Percentiles rank a stretch among this genome's conserved stretches.
These are phyloP conservation scores for Phyllopteryx taeniolatus DNA, from an alignment of 2,113 vertebrate genomes.

Conservation along the genomic window DNA sequence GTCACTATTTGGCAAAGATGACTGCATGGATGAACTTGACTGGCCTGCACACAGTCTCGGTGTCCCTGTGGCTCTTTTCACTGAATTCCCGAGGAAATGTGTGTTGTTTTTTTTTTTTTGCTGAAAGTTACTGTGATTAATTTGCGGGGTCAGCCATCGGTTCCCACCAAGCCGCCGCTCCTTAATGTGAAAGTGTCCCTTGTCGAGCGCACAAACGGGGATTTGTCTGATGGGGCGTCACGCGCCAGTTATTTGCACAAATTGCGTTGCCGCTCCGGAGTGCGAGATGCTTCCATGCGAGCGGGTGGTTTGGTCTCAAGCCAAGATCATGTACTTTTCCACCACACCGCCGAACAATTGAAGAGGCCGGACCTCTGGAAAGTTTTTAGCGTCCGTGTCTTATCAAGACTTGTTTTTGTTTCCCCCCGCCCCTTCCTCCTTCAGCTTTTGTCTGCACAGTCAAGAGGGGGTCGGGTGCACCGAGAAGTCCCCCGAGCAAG, in stretches of 20 bases:
- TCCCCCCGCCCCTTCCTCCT: conserved; percentile 4
- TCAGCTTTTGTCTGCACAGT: conserved; percentile 29
- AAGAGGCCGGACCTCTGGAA: conserved; percentile 32
- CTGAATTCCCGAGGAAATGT: background rate
- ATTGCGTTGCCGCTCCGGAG: conserved; percentile 50
- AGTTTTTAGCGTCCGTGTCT: conserved; percentile 23
- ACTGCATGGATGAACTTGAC: too few relatives aligned
- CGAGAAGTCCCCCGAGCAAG: conserved; percentile 9
- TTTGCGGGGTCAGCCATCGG: background rate
- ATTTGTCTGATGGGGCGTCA: conserved; percentile 50
- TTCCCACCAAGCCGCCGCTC: conserved; percentile 21
- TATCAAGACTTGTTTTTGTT: conserved; percentile 18
- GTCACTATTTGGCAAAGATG: too few relatives aligned
- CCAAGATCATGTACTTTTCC: conserved; percentile 60
- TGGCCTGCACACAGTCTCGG: too few relatives aligned
- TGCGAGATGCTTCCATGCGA: conserved; percentile 6
- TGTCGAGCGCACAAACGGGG: conserved; percentile 44
- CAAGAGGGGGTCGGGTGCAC: background rate
- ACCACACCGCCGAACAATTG: conserved; percentile 44
- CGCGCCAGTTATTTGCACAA: conserved; percentile 54
- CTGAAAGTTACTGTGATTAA: background rate
- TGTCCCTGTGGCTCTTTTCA: background rate
- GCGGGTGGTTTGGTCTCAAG: conserved; percentile 3
- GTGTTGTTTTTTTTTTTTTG: background rate
- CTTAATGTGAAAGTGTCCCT: conserved; percentile 20